Base-by-base conservation (phyloP, 2,888 invertebrate genomes). In the Frankliniella intonsa region DNA sequence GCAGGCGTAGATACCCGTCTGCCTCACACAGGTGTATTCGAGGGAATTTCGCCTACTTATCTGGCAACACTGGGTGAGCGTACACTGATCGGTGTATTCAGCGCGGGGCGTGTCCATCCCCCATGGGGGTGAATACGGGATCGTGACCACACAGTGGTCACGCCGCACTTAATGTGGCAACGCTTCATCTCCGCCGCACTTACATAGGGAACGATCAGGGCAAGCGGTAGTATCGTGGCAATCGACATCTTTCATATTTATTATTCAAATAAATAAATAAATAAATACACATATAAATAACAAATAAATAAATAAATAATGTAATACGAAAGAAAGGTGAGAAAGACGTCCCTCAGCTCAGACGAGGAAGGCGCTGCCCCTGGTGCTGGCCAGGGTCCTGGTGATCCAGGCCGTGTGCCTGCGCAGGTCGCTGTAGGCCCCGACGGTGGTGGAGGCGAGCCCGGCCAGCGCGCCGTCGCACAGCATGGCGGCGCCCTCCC, bases 381-480 rank as follows among this genome's bases (percentile, higher is more conserved):
- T 22, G 25, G 69, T 22, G 11, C 22, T 25, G 11, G 69, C 69
- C 69, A 76, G 25, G 25, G 69, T 25, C 25, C 25, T n/a, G 22
- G 25, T 12, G 22, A 76, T 22, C 69, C 69, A 76, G 11, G 12
- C 22, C 22, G 25, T 12, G 69, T 76, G 69, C 22, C 12, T 12
- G 69, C 69, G 12, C 11, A 76, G 69, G 69, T 22, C 22, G 69
- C 22, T 12, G 69, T 76, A 76, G 8, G 69, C 22, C 22, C 69
- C 69, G 22, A 22, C 11, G 22, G n/a, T 22, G 11, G 69, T 76
- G 69, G 69, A 76, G 25, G 69, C 69, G 22, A 76, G 69, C 5
- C 69, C 69, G 69, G 22, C 22, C 69, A 76, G 69, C 22, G 69
- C 25, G 25, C 69, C 69, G 69, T 25, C 69, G 69, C 69, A 76